phyloP scores from a whole-genome alignment of 2,888 invertebrate genomes.

The Pyrocoelia pectoralis region DNA sequence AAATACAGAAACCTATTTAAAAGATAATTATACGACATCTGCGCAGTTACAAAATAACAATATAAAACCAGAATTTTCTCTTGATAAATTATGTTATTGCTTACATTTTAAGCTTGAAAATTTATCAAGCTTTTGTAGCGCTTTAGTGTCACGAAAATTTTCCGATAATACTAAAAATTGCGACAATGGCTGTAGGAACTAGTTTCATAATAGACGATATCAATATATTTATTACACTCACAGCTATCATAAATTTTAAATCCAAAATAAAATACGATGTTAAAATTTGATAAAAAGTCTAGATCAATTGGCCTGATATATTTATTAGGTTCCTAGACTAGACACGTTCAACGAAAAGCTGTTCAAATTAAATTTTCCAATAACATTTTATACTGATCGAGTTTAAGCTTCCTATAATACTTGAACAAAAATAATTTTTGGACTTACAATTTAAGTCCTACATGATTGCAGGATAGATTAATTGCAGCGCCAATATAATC shows the following conservation, averaged over 20 bases:
- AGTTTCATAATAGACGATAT: conserved; percentile 27
- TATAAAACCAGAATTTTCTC: conserved; percentile 20
- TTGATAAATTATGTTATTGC: conserved; percentile 34
- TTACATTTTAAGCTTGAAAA: conserved; percentile 30
- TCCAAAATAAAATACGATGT: conserved; percentile 32
- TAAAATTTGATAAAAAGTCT: conserved; percentile 34
- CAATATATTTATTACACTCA: conserved; percentile 34
- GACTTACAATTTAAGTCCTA: conserved; percentile 2
- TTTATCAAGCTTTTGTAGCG: conserved; percentile 18
- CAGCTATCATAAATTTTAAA: conserved; percentile 36
- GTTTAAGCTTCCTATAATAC: background rate
- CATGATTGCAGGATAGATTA: background rate
- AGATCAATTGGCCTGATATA: conserved; percentile 33
- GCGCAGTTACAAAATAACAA: conserved; percentile 22
- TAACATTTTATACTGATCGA: conserved; percentile 20
- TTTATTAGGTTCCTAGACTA: conserved; percentile 14
- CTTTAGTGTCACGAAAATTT: conserved; percentile 26
- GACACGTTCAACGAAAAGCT: conserved; percentile 18
- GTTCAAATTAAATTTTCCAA: conserved; percentile 31
- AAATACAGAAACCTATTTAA: conserved; percentile 33
- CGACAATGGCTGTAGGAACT: conserved; percentile 27
- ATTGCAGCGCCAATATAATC: background rate
- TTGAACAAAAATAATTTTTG: conserved; percentile 13
- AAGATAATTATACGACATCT: conserved; percentile 30
- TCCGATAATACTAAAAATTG: conserved; percentile 28